phyloP scores from a whole-genome alignment of 2,113 vertebrate genomes.

The Aleadryas rufinucha region DNA sequence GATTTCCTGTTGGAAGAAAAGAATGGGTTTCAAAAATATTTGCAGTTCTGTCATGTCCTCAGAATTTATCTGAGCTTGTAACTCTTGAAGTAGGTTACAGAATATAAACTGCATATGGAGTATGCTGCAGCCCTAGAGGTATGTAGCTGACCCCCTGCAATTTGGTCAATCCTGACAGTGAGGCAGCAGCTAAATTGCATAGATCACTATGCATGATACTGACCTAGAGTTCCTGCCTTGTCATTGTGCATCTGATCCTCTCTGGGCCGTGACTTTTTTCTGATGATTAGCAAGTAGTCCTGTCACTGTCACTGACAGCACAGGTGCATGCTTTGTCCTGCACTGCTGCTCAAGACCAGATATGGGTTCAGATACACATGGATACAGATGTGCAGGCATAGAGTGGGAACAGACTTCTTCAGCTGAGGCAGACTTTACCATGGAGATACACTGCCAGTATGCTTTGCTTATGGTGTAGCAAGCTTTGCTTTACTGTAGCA shows the following conservation, averaged over 20 bases:
- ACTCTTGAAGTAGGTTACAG: neutral
- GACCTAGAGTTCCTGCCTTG: neutral
- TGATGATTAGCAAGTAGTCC: neutral
- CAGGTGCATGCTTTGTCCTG: neutral
- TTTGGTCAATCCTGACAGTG: neutral
- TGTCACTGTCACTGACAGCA: neutral
- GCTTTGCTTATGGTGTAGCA: neutral
- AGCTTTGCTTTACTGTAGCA: neutral
- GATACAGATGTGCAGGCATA: neutral
- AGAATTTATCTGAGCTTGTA: neutral
- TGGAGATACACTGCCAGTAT: neutral
- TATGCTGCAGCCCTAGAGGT: neutral
- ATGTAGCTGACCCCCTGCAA: neutral
- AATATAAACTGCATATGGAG: neutral
- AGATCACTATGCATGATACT: neutral
- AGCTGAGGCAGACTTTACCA: neutral
- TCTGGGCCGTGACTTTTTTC: neutral
- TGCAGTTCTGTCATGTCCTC: neutral
- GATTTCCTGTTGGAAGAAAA: neutral
- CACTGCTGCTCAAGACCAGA: neutral
- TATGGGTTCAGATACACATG: neutral
- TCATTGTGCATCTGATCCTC: neutral
- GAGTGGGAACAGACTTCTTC: neutral
- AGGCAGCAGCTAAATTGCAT: neutral
- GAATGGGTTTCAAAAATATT: neutral